Evolutionary conservation across 30 jellyfish, hydroid and myxozoan species (phyloP).

Genomic region (Sanderia malayensis): DNA sequence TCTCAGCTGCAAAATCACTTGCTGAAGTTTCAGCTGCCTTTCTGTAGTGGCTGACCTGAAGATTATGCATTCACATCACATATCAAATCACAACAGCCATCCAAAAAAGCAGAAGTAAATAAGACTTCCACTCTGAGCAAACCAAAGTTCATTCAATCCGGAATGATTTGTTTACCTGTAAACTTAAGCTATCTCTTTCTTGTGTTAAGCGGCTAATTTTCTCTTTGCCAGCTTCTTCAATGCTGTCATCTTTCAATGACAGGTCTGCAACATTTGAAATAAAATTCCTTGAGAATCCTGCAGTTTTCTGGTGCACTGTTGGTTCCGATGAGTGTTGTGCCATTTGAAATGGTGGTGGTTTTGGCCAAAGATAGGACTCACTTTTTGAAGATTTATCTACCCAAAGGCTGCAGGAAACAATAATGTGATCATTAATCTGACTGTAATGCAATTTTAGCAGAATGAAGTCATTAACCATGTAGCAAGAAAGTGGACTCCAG

Average conservation of each 20-base stretch:
- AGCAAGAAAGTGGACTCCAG: no score
- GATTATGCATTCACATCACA: no score
- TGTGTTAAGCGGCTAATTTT: slow-evolving; percentile 31
- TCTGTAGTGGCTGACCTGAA: slow-evolving; percentile 60
- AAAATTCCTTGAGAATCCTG: slow-evolving; percentile 16
- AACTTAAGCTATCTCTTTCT: slow-evolving; percentile 65
- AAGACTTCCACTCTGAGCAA: no score
- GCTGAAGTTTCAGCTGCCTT: slow-evolving; percentile 64
- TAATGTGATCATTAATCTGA: no score
- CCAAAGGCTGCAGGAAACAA: background rate
- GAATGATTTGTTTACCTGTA: slow-evolving; percentile 57
- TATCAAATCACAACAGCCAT: no score
- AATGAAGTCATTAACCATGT: no score
- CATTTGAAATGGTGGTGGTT: slow-evolving; percentile 39
- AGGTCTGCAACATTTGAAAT: slow-evolving; percentile 2
- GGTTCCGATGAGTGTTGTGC: background rate
- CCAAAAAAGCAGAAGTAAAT: no score
- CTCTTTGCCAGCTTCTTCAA: slow-evolving; percentile 23
- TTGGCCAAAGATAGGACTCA: slow-evolving; percentile 43
- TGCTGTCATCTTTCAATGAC: slow-evolving; percentile 14
- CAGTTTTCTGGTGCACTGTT: background rate
- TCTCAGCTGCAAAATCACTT: slow-evolving; percentile 73
- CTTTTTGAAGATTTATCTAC: background rate
- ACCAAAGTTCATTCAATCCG: no score
- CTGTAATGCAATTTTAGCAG: no score